Base-by-base conservation (phyloP, 2,888 invertebrate genomes). In the Neria commutata region DNA sequence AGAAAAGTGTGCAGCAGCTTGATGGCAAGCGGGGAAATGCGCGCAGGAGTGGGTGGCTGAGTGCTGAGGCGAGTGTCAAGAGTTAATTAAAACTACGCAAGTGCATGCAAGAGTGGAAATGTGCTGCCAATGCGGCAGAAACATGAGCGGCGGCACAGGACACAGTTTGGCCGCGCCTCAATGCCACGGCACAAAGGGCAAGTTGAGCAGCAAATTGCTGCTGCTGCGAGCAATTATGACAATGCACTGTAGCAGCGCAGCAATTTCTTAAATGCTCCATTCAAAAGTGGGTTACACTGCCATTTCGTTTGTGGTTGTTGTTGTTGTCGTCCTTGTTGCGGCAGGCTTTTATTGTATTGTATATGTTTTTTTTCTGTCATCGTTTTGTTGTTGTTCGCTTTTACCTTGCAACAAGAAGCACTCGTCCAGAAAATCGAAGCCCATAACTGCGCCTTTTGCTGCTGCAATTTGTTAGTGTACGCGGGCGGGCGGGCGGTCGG, bases 391-490 rank as follows among this genome's bases (percentile, higher is more conserved):
- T 34, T 34, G 11, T 34, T 58, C 40, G 42, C 51, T 72, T n/a
- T 79, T 79, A 79, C 79, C 80, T 80, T 80, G 80, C 65, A 78
- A 80, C 73, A 79, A 72, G 73, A 79, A 79, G 80, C 79, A 79
- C 70, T 79, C 79, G 67, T 80, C 79, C 69, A 80, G 73, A 76
- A 79, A 79, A 75, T 80, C 79, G 77, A 79, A 73, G 71, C 71
- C 71, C 72, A 72, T 72, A 69, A 64, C n/a, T 14, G 37, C 37
- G 29, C 6, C 6, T 6, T 29, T 29, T 8, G 29, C 29, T 8
- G 11, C 29, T 29, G n/a, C n/a, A n/a, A n/a, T n/a, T n/a, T n/a
- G n/a, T n/a, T n/a, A n/a, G n/a, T n/a, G n/a, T n/a, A n/a, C n/a
- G n/a, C n/a, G 29, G 29, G 29, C 11, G 6, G 11, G 6, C 11